These are phyloP conservation scores for Drosophila elegans DNA, from an alignment of 1,140 invertebrate genomes.

Conservation along the genomic window DNA sequence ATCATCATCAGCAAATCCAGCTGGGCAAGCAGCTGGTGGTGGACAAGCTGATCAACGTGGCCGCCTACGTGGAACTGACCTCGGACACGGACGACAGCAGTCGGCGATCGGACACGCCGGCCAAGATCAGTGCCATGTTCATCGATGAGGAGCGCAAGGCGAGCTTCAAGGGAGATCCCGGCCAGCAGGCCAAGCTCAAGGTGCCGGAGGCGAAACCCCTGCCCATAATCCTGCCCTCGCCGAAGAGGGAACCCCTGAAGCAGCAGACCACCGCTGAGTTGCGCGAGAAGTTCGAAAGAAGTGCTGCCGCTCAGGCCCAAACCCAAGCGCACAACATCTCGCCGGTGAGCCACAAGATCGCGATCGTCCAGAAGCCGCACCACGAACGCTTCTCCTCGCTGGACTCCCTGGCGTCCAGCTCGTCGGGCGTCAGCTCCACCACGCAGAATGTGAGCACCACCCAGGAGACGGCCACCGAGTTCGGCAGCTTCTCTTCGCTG, in stretches of 20 bases:
- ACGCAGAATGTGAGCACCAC: conserved; percentile 80
- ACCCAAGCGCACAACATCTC: conserved; percentile 31
- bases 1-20: conserved; percentile 47
- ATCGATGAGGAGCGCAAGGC: conserved; percentile 84
- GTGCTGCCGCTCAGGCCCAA: conserved; percentile 45
- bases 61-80: conserved; percentile 82
- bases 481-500: conserved; percentile 83
- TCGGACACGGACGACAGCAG: conserved; percentile 84
- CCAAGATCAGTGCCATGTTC: conserved; percentile 84
- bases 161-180: conserved; percentile 80
- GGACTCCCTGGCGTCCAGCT: conserved; percentile 81
- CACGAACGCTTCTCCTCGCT: conserved; percentile 83
- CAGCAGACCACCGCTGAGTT: conserved; percentile 72
- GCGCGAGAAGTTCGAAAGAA: conserved; percentile 80
- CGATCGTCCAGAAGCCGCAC: conserved; percentile 58
- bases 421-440: conserved; percentile 81
- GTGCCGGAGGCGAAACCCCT: conserved; percentile 50
- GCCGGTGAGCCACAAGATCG: conserved; percentile 27
- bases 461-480: conserved; percentile 81
- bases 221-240: conserved; percentile 19
- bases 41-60: conserved; percentile 84
- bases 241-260: conserved; percentile 39
- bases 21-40: conserved; percentile 66
- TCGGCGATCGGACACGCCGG: conserved; percentile 77
- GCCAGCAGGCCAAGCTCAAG: conserved; percentile 55